Conservation (phyloP, 1,140 invertebrate genomes). For the Spodoptera frugiperda region DNA sequence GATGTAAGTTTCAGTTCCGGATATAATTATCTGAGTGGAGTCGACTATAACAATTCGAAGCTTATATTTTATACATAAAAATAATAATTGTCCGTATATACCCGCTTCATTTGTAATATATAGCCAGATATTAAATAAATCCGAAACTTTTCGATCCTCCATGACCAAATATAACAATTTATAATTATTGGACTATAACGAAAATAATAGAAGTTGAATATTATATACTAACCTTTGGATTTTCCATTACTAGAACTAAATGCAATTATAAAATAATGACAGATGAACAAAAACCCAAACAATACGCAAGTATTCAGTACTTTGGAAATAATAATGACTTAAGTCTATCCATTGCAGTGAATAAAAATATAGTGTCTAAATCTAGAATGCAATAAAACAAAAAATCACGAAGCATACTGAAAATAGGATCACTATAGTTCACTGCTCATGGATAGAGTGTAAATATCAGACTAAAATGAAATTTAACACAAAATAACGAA, state of each 20-base stretch:
- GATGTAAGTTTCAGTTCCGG: slow-evolving; percentile 29
- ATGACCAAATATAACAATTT: slow-evolving; percentile 60
- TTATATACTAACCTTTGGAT: slow-evolving; percentile 86
- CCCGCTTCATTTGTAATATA: slow-evolving; percentile 8
- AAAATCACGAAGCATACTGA: slow-evolving; percentile 67
- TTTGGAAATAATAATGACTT: slow-evolving; percentile 82
- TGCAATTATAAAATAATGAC: slow-evolving; percentile 80
- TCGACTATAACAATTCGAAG: slow-evolving; percentile 23
- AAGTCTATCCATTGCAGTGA: slow-evolving; percentile 76
- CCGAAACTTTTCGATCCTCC: slow-evolving; percentile 53
- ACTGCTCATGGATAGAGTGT: slow-evolving; percentile 71
- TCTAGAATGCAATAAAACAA: slow-evolving; percentile 63
- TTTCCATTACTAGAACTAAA: slow-evolving; percentile 85
- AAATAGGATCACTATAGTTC: slow-evolving; percentile 65
- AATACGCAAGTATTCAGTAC: slow-evolving; percentile 82
- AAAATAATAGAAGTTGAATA: slow-evolving; percentile 68
- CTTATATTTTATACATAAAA: slow-evolving; percentile 11
- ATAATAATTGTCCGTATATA: slow-evolving; percentile 25
- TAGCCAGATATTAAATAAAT: slow-evolving; percentile 45
- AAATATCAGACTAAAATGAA: slow-evolving; percentile 80
- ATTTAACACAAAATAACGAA: slow-evolving; percentile 84
- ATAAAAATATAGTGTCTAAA: slow-evolving; percentile 51
- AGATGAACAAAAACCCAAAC: slow-evolving; percentile 75
- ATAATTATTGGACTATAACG: slow-evolving; percentile 68
- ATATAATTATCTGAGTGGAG: slow-evolving; percentile 18